Base-by-base conservation (phyloP, 2,797 vertebrate genomes). In the Aplochiton taeniatus region DNA sequence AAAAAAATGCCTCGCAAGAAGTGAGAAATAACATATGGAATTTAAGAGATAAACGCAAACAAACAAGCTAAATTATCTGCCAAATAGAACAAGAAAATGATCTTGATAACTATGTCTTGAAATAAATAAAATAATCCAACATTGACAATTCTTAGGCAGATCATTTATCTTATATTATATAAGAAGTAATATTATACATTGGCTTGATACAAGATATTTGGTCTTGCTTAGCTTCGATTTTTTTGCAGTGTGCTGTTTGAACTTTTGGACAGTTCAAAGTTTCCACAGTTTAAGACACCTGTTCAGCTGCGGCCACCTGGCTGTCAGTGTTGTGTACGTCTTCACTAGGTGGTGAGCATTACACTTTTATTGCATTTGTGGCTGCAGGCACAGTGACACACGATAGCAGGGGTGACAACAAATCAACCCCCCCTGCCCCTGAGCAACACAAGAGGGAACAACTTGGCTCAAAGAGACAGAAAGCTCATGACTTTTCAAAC, bases 281-380 rank as follows among this genome's bases (percentile, higher is more conserved):
- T 71, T 50, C 48, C 70, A 48, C 43, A 65, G 20, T 58, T 6
- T n/a, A 46, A 16, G 61, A 73, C 89, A 90, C 87, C 89, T 91
- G 91, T 85, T 86, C 73, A 61, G 48, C 72, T 13, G 16, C 4
- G 51, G 58, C 82, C 88, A 2, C 87, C 88, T n/a, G n/a, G n/a
- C 86, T 91, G 89, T 84, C 86, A 80, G 70, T 76, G 77, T 85
- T 77, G 76, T n/a, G 73, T 76, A 63, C 69, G 66, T 55, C 73
- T 41, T 57, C 66, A 61, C n/a, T 79, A 60, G 60, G 71, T 75
- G 63, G 59, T 78, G 69, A 20, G 43, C 11, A 48, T 8, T 10
- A 72, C 74, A 75, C 73, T 81, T 87, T 81, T 73, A 82, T 67
- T 62, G 67, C 69, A 81, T 84, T 78, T 74, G 31, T 48, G 69